Percentiles rank a stretch among this genome's conserved stretches.
phyloP scores from a whole-genome alignment of 2,113 vertebrate genomes.

The Egretta garzetta region DNA sequence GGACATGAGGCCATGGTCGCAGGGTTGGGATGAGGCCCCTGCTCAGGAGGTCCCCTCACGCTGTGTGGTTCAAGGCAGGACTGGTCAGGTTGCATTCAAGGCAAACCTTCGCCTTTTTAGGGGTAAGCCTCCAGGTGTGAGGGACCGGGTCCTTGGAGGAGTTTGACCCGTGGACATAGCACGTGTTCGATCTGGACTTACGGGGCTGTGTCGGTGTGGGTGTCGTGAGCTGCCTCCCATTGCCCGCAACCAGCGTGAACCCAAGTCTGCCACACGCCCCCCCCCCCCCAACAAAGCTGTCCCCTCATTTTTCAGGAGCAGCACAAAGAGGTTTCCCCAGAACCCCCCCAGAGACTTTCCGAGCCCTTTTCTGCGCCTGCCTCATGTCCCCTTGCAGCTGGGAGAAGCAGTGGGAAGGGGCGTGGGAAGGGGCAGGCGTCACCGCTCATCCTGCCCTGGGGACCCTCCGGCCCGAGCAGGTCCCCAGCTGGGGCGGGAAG shows the following conservation, averaged over 20 bases:
- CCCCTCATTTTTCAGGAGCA: not conserved
- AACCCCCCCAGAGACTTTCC: not conserved
- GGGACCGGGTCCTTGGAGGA: not conserved
- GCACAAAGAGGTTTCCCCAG: not conserved
- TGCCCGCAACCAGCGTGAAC: not conserved
- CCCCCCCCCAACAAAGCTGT: not conserved
- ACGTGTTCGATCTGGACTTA: not conserved
- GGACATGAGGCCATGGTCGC: not conserved
- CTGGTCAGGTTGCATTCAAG: not conserved
- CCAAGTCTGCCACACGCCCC: accelerated
- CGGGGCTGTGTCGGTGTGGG: not conserved
- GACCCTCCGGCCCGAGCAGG: not conserved
- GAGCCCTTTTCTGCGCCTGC: not conserved
- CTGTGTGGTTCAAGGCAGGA: not conserved
- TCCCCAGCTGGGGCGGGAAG: not conserved
- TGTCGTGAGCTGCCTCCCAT: not conserved
- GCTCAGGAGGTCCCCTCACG: not conserved
- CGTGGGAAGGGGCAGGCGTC: too few species aligned
- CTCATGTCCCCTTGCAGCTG: not conserved
- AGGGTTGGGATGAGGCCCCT: not conserved
- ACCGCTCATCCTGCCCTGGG: not conserved
- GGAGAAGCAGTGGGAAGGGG: not conserved
- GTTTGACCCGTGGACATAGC: not conserved
- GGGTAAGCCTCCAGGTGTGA: not conserved
- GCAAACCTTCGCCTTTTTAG: not conserved